phyloP scores from a whole-genome alignment of 2,797 vertebrate genomes.

The Clamator glandarius region DNA sequence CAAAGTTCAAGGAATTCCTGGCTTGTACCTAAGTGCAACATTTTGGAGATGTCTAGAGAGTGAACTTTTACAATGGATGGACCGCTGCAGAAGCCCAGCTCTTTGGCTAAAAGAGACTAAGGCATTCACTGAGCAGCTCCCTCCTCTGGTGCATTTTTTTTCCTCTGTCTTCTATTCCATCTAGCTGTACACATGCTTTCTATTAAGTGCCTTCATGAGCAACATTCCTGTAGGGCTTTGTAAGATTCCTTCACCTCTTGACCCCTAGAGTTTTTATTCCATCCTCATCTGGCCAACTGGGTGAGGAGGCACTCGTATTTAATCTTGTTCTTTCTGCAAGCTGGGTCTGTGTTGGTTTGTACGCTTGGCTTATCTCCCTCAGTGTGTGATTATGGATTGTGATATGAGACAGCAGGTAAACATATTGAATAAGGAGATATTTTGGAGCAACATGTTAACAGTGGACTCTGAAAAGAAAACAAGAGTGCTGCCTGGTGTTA shows the following conservation, averaged over 20 bases:
- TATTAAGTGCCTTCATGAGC: conserved; percentile 69
- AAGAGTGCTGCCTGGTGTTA: not conserved
- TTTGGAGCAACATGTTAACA: not conserved
- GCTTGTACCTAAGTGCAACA: rapidly evolving
- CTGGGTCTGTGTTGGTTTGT: not conserved
- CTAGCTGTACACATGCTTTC: conserved; percentile 25
- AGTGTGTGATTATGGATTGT: not conserved
- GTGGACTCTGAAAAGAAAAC: not conserved
- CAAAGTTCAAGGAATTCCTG: not conserved
- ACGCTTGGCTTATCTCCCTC: not conserved
- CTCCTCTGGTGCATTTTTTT: not conserved
- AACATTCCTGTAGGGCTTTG: not conserved
- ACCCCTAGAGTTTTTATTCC: not conserved
- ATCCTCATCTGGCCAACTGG: not conserved
- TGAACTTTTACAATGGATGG: not conserved
- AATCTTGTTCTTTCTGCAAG: not conserved
- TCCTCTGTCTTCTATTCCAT: not conserved
- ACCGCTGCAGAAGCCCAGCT: not conserved
- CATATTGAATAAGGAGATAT: not conserved
- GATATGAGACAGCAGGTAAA: not conserved
- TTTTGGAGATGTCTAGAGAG: not conserved
- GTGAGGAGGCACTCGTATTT: not conserved
- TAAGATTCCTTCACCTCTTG: not conserved
- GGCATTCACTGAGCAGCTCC: not conserved
- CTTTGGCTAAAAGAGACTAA: not conserved